Evolutionary conservation across 2,888 invertebrate species (phyloP), one percentile per base, ranked within the genome.

Genomic region (Dinocampus coccinellae): DNA sequence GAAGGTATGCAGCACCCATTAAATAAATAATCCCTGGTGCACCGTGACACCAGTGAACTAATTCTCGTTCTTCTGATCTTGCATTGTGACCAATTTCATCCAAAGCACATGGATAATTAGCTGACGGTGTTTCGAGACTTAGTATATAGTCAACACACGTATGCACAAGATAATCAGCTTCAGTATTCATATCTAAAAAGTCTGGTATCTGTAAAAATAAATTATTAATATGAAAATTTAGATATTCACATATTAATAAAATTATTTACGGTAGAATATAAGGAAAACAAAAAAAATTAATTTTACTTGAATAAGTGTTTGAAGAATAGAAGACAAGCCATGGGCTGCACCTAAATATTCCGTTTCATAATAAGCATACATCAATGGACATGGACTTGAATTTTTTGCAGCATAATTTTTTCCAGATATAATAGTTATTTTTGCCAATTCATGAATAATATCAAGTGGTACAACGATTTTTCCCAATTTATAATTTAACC

Each of bases 1-100:
- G 87, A 34, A 92, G 85, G 84, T 93, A 95, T 0, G 97, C 95
- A 85, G 93, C 93, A 1, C 95, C 95, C 89, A 97, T 91, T 39
- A 95, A 85, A 82, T 95, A 96, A 7, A 96, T 89, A 0, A 92
- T 91, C 0, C 96, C 96, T 9, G 95, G 93, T 10, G 95, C 95
- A 0, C 97, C 97, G 84, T 97, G 96, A 85, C 97, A 97, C 97
- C 96, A 96, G 83, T 97, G 96, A 0, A 96, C 91, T 11, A 96
- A 88, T 73, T 94, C 93, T 72, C 94, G 92, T 11, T 88, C 85
- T 20, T 85, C 86, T 2, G 84, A 78, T 72, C 81, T 73, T 0
- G 11, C 16, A 3, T 42, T 34, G 13, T 87, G 79, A 2, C 90
- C 90, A 64, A 93, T 88, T 84, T 95, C 93, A 78, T 93, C 94